Base-by-base conservation (phyloP, 2,888 invertebrate genomes). In the Acanthococcus lagerstroemiae region DNA sequence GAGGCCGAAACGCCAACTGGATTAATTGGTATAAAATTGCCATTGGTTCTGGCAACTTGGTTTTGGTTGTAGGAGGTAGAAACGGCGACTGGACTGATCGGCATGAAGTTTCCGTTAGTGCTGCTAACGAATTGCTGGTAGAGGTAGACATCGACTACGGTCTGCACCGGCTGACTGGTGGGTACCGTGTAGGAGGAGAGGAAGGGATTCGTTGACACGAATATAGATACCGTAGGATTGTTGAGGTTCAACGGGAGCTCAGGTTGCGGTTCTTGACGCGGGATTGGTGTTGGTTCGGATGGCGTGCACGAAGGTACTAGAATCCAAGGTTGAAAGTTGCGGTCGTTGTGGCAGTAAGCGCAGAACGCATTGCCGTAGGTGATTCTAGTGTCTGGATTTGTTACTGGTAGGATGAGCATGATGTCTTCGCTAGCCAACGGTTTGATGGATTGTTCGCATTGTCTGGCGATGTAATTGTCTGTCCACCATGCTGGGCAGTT, bases 291-390 rank as follows among this genome's bases (percentile, higher is more conserved):
- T n/a, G n/a, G n/a, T 24, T 57, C 46, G 45, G 17, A 17, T 44
- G 45, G 44, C 57, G 44, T 4, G 45, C 57, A 22, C 44, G 57
- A 24, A 24, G 37, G 37, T 3, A 15, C 37, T 3, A 37, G n/a
- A 3, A 37, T 37, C 61, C 61, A 61, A 15, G 61, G 61, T n/a
- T 52, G 22, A 6, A 21, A 52, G 9, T 52, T 5, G 9, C 15
- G 15, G 52, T 78, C 77, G 5, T 72, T 72, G 70, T 78, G 76
- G 69, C 79, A 79, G 22, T 75, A 70, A 1, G 78, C 78, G 68
- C 79, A 79, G 72, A 74, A 75, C 57, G 74, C 72, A 69, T 77
- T 78, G 70, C 72, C 71, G 72, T 75, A 77, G 9, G 77, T 74
- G 48, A 60, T 60, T 22, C 69, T 68, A 1, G 71, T 70, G 67